Evolutionary conservation across 2,797 vertebrate genomes (phyloP).

Genomic region (Sebastes trivittatus): DNA sequence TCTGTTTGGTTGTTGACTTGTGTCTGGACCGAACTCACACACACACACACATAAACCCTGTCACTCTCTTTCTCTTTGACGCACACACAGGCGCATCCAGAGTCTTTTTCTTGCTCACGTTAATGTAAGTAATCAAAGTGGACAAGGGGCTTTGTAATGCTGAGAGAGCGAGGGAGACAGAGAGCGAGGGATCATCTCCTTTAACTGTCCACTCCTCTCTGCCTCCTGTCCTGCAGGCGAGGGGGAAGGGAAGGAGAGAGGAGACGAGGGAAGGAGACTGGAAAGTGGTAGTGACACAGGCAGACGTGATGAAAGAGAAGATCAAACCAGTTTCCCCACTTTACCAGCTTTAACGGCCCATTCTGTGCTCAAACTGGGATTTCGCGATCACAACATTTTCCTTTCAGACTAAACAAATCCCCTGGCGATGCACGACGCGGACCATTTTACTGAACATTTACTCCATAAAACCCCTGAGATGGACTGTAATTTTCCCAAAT

Average conservation of each 20-base stretch:
- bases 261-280: neutral
- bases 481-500: constrained; percentile 53
- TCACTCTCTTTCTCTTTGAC: constrained; percentile 30
- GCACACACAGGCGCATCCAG: constrained; percentile 42
- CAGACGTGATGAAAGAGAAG: constrained; percentile 34
- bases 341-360: constrained; percentile 7
- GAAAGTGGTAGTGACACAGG: constrained; percentile 43
- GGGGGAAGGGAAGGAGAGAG: constrained; percentile 24
- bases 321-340: constrained; percentile 34
- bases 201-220: constrained; percentile 73
- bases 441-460: constrained; percentile 41
- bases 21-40: constrained; percentile 41
- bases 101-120: constrained; percentile 77
- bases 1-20: constrained; percentile 75
- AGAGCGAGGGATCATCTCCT: constrained; percentile 65
- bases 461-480: constrained; percentile 40
- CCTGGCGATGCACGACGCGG: constrained; percentile 1
- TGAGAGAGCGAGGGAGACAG: constrained; percentile 52
- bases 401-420: constrained; percentile 47
- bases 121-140: constrained; percentile 82
- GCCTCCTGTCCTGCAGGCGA: constrained; percentile 62
- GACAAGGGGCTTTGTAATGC: constrained; percentile 78
- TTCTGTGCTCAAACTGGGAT: constrained; percentile 22
- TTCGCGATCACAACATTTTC: constrained; percentile 23
- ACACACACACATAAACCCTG: constrained; percentile 10